Percentiles rank a stretch among this genome's conserved stretches.
These are phyloP conservation scores for Zophobas atratus DNA, from an alignment of 1,140 invertebrate species.

Conservation along the genomic window DNA sequence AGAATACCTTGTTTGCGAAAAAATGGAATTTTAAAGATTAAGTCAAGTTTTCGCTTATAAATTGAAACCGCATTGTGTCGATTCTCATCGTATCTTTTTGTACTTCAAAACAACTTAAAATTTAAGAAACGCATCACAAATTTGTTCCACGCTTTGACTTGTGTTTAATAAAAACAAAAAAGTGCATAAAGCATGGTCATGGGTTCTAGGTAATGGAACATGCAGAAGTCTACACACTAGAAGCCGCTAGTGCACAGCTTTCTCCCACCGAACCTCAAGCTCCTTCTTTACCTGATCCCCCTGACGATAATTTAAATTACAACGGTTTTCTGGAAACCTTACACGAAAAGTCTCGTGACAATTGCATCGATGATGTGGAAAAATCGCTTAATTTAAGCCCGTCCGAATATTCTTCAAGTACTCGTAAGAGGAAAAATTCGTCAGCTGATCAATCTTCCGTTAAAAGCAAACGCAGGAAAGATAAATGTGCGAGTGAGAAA, in stretches of 20 bases:
- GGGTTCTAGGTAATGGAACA: conserved; percentile 67
- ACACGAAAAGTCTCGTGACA: conserved; percentile 61
- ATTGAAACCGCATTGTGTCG: conserved; percentile 2
- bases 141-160: conserved; percentile 24
- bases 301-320: conserved; percentile 47
- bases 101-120: neutral
- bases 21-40: neutral
- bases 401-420: conserved; percentile 51
- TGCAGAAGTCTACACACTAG: conserved; percentile 62
- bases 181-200: conserved; percentile 59
- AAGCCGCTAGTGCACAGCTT: conserved; percentile 60
- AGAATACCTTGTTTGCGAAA: neutral
- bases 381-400: conserved; percentile 50
- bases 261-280: conserved; percentile 52
- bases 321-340: conserved; percentile 58
- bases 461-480: conserved; percentile 60
- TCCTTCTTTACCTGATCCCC: conserved; percentile 16
- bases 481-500: conserved; percentile 64
- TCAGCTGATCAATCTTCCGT: conserved; percentile 56
- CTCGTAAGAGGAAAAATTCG: conserved; percentile 61
- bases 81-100: conserved; percentile 9
- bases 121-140: conserved; percentile 9
- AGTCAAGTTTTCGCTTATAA: neutral
- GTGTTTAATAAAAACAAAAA: neutral
- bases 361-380: conserved; percentile 48